Evolutionary conservation across 2,113 vertebrate genomes (phyloP).

Genomic region (Aramus guarauna): DNA sequence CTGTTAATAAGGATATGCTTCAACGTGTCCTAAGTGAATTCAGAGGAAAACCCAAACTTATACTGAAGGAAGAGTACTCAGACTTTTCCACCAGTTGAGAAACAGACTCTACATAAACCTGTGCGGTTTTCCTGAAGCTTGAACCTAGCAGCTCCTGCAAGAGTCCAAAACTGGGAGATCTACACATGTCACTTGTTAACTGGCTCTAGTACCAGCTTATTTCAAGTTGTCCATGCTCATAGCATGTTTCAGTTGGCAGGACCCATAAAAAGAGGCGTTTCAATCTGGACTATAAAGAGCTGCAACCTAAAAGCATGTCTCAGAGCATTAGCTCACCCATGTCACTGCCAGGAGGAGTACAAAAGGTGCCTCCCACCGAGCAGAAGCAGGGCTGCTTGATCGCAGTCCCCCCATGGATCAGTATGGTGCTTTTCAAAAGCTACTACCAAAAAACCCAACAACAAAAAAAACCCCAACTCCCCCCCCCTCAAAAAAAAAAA

Average conservation of each 20-base stretch:
- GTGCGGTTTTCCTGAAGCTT: not conserved
- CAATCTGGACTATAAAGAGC: not conserved
- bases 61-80: not conserved
- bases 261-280: not conserved
- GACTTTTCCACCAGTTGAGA: not conserved
- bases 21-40: not conserved
- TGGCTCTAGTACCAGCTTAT: not conserved
- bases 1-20: not conserved
- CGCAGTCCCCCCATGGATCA: not conserved
- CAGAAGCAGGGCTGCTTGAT: not conserved
- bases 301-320: not conserved
- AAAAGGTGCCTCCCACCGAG: not conserved
- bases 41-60: not conserved
- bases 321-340: not conserved
- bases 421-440: not conserved
- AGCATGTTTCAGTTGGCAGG: not conserved
- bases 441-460: not conserved
- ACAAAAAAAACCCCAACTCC: too few relatives aligned
- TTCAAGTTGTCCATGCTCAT: not conserved
- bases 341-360: not conserved
- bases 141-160: not conserved
- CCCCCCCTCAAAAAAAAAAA: too few relatives aligned
- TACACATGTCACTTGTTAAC: not conserved
- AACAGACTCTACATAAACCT: not conserved
- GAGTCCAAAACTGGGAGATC: not conserved